phyloP scores from a whole-genome alignment of 2,888 invertebrate species.

The Brachylomia viminalis region DNA sequence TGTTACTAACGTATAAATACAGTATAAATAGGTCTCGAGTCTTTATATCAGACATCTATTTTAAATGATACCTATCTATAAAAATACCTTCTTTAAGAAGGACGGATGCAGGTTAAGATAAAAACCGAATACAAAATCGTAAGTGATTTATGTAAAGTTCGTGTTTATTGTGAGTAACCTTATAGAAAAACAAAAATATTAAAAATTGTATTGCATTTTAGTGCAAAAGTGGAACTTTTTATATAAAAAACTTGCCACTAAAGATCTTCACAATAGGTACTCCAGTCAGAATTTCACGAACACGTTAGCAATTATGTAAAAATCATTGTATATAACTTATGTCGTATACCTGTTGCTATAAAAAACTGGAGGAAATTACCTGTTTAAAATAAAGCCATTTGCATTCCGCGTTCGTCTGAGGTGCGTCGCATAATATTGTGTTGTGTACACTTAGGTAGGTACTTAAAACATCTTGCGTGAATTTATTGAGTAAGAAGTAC shows the following conservation, averaged over 20 bases:
- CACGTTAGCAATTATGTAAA: constrained; percentile 13
- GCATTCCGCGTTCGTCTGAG: constrained; percentile 67
- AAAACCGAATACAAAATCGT: constrained; percentile 3
- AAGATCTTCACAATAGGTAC: background rate
- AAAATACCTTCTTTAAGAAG: constrained; percentile 5
- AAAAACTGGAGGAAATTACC: constrained; percentile 71
- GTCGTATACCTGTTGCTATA: constrained; percentile 60
- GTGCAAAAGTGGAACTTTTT: background rate
- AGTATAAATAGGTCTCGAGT: constrained; percentile 55
- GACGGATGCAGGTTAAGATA: constrained; percentile 2
- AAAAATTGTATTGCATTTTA: background rate
- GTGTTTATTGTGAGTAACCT: background rate
- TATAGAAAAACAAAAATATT: background rate
- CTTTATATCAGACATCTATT: constrained; percentile 47
- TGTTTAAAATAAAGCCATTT: constrained; percentile 75
- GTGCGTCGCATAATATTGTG: constrained; percentile 62
- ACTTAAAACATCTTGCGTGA: constrained; percentile 71
- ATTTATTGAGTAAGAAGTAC: constrained; percentile 66
- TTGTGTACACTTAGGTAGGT: constrained; percentile 69
- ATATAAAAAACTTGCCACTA: background rate
- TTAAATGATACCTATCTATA: constrained; percentile 15
- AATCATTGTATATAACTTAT: constrained; percentile 29
- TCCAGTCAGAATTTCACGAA: background rate
- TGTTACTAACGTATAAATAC: constrained; percentile 70
- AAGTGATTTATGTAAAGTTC: background rate